These are phyloP conservation scores for Poeciliopsis turneri DNA, from an alignment of 2,797 vertebrate genomes.

Conservation along the genomic window DNA sequence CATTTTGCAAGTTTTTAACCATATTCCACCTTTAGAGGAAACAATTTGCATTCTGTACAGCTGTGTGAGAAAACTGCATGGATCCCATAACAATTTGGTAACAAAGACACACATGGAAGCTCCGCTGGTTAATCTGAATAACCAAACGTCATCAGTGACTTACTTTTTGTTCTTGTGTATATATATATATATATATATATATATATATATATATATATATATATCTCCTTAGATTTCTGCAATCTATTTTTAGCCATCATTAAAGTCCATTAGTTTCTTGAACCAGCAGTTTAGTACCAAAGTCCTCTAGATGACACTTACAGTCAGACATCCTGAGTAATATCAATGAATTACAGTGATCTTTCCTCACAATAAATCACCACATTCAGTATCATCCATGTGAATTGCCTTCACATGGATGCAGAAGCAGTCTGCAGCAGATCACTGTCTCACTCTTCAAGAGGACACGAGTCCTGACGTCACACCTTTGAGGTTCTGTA, in stretches of 20 bases:
- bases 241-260: neutral
- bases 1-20: neutral
- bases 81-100: neutral
- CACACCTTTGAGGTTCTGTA: slow-evolving; percentile 20
- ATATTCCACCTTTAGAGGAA: neutral
- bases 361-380: slow-evolving; percentile 8
- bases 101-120: neutral
- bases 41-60: neutral
- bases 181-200: no score
- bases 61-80: neutral
- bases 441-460: neutral
- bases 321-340: neutral
- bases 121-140: neutral
- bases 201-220: no score
- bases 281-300: neutral
- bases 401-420: neutral
- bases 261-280: slow-evolving; percentile 3
- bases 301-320: neutral
- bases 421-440: neutral
- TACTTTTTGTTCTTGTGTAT: no score
- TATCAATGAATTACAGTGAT: neutral
- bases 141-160: neutral
- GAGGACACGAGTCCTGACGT: slow-evolving; percentile 23
- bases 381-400: neutral
- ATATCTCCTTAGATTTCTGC: neutral